These are phyloP conservation scores for Ceratosolen fusciceps DNA, from an alignment of 1,140 invertebrate species.

Conservation along the genomic window DNA sequence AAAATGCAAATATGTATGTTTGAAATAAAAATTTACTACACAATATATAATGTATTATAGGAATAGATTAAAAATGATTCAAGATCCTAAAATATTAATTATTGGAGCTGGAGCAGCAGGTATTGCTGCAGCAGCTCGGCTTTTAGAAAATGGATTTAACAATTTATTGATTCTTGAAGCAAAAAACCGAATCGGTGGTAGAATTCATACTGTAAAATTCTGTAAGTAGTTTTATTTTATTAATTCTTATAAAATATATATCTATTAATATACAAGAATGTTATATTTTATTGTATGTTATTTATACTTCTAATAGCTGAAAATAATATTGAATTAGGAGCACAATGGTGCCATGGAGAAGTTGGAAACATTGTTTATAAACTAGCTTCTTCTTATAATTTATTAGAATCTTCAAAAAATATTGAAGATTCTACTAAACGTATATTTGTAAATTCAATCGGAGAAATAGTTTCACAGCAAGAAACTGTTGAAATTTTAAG, in stretches of 20 bases:
- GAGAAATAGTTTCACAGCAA: slow-evolving; percentile 58
- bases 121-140: slow-evolving; percentile 72
- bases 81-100: slow-evolving; percentile 69
- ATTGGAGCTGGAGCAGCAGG: slow-evolving; percentile 76
- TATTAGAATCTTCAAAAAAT: slow-evolving; percentile 66
- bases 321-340: slow-evolving; percentile 83
- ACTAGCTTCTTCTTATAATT: slow-evolving; percentile 73
- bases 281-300: not conserved
- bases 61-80: slow-evolving; percentile 12
- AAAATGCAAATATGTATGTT: no score
- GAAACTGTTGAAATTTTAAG: slow-evolving; percentile 55
- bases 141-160: slow-evolving; percentile 69
- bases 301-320: slow-evolving; percentile 62
- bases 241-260: not conserved
- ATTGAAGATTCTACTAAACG: slow-evolving; percentile 57
- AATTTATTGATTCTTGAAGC: slow-evolving; percentile 76
- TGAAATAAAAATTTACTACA: no score
- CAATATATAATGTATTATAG: no score
- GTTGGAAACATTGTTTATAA: slow-evolving; percentile 79
- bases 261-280: no score
- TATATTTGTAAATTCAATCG: slow-evolving; percentile 64
- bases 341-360: slow-evolving; percentile 89
- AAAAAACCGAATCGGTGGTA: slow-evolving; percentile 74
- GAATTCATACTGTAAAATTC: slow-evolving; percentile 72
- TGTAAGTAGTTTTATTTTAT: slow-evolving; percentile 55